Percentiles rank a stretch among this genome's conserved stretches.
Conservation (phyloP, 2,797 vertebrate species). For the Merluccius polli region DNA sequence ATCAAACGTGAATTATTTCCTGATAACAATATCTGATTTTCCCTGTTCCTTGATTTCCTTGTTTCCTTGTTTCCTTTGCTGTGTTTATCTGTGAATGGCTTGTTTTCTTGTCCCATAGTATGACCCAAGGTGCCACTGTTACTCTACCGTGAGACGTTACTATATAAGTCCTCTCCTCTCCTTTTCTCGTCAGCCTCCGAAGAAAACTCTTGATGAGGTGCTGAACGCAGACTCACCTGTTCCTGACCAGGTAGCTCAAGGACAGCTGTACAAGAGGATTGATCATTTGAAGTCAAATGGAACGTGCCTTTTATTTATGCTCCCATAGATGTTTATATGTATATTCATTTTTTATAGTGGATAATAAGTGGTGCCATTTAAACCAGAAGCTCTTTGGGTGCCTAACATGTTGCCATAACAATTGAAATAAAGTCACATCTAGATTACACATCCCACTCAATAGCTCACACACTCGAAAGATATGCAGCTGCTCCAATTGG, state of each 20-base stretch:
- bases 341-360: background rate
- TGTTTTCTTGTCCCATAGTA: background rate
- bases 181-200: background rate
- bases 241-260: background rate
- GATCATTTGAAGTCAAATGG: background rate
- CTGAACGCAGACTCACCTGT: background rate
- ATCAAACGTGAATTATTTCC: background rate
- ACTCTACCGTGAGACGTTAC: background rate
- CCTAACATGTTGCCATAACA: background rate
- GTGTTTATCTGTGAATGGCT: background rate
- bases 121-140: background rate
- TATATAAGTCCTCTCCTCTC: background rate
- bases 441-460: too few species aligned
- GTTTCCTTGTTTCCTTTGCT: background rate
- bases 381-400: background rate
- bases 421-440: background rate
- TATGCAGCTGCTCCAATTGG: background rate
- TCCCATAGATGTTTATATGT: too few species aligned
- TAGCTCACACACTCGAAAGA: too few species aligned
- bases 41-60: background rate
- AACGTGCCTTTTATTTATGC: too few species aligned
- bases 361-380: background rate
- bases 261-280: background rate
- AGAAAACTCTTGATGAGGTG: conserved; percentile 9
- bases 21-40: background rate